Conservation (phyloP, 2,888 invertebrate species). For the Cataglyphis rosenhaueri region DNA sequence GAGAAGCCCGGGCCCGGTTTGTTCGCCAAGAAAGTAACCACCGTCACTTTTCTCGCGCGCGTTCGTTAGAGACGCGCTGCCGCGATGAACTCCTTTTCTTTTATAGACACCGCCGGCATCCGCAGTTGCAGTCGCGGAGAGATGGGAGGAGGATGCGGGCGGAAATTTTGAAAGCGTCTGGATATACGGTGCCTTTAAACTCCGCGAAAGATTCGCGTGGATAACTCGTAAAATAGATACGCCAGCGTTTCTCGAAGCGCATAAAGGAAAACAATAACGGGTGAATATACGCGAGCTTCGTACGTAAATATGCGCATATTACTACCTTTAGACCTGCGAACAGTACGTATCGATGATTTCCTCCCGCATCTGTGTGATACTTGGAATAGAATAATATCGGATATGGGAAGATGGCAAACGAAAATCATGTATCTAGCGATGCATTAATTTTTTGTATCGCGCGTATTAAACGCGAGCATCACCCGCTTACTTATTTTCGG, state of each 20-base stretch:
- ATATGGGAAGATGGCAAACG: background rate
- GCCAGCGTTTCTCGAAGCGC: conserved; percentile 23
- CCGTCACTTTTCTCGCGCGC: conserved; percentile 40
- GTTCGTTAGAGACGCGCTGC: conserved; percentile 48
- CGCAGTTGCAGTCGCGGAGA: background rate
- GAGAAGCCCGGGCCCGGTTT: conserved; percentile 40
- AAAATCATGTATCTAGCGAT: background rate
- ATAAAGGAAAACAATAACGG: conserved; percentile 38
- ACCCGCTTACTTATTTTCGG: background rate
- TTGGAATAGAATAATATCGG: conserved; percentile 17
- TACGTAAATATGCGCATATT: conserved; percentile 29
- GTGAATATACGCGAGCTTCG: conserved; percentile 30
- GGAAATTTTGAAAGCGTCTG: conserved; percentile 46
- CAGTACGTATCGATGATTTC: conserved; percentile 7
- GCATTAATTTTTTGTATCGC: background rate
- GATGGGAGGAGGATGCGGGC: conserved; percentile 18
- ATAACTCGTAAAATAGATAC: conserved; percentile 40
- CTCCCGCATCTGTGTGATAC: background rate
- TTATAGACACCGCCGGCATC: conserved; percentile 41
- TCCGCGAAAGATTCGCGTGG: conserved; percentile 31
- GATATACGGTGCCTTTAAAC: conserved; percentile 42
- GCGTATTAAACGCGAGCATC: background rate
- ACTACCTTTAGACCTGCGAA: background rate
- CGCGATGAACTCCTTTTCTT: conserved; percentile 50
- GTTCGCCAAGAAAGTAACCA: conserved; percentile 59